Percentiles rank a stretch among this genome's conserved stretches.
Conservation (phyloP, 2,113 vertebrate species). For the Ictalurus punctatus region DNA sequence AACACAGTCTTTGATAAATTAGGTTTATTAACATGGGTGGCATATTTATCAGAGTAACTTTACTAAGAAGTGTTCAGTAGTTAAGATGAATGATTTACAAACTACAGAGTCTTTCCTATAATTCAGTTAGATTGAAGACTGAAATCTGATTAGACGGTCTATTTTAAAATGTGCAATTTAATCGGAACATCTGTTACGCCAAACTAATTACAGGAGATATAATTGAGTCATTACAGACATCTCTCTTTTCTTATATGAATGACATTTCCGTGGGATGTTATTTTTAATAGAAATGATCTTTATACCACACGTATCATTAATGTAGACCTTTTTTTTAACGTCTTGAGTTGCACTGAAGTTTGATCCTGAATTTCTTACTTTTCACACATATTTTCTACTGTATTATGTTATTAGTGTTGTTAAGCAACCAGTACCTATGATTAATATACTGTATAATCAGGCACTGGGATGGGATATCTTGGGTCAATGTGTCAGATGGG, state of each 20-base stretch:
- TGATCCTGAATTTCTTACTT: neutral
- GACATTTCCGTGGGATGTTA: neutral
- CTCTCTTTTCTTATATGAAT: conserved; percentile 17
- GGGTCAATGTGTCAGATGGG: neutral
- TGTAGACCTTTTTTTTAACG: neutral
- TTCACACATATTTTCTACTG: neutral
- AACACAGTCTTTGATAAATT: neutral
- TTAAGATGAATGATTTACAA: conserved; percentile 33
- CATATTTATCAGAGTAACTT: conserved; percentile 2
- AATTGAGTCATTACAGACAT: conserved; percentile 32
- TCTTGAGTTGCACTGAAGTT: neutral
- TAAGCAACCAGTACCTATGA: neutral
- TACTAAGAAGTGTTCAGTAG: neutral
- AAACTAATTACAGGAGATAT: conserved; percentile 45
- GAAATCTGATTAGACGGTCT: conserved; percentile 39
- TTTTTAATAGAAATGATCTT: neutral
- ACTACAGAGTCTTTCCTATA: conserved; percentile 4
- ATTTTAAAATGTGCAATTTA: conserved; percentile 31
- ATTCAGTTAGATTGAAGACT: conserved; percentile 40
- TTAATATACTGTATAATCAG: neutral
- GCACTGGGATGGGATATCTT: neutral
- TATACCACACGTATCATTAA: neutral
- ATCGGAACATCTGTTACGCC: conserved; percentile 42
- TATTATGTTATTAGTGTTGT: neutral
- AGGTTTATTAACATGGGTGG: neutral